A percentile compares a stretch with the other conserved stretches of the same genome.
phyloP scores from a whole-genome alignment of 1,140 invertebrate species.

The Aphaenogaster ashmeadi region DNA sequence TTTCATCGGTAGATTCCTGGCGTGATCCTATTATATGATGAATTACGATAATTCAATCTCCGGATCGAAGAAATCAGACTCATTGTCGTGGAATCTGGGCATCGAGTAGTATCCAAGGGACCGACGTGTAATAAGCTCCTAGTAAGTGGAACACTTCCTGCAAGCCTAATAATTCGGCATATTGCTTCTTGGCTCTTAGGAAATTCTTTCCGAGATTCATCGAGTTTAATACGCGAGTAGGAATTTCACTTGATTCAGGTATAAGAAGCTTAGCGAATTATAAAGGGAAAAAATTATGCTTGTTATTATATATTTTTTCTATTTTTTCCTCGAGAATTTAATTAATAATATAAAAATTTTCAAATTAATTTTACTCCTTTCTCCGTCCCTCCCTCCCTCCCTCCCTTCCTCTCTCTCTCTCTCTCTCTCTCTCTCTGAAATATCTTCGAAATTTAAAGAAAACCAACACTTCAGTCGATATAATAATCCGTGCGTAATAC shows the following conservation, averaged over 20 bases:
- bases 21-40: not conserved
- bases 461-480: not conserved
- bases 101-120: slow-evolving; percentile 13
- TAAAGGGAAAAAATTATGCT: not conserved
- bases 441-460: not conserved
- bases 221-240: slow-evolving; percentile 24
- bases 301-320: not conserved
- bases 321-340: not conserved
- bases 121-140: not conserved
- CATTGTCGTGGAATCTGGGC: slow-evolving; percentile 25
- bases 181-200: slow-evolving; percentile 28
- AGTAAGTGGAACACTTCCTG: slow-evolving; percentile 53
- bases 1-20: not conserved
- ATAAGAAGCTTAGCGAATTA: not conserved
- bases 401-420: too few relatives aligned
- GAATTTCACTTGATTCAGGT: not conserved
- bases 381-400: too few relatives aligned
- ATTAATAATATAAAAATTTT: slow-evolving; percentile 12
- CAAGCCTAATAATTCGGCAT: slow-evolving; percentile 32
- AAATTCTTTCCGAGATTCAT: slow-evolving; percentile 37
- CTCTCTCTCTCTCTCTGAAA: not conserved
- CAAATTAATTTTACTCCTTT: not conserved
- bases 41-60: slow-evolving; percentile 58
- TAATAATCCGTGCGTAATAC: not conserved
- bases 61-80: slow-evolving; percentile 47